Conservation (phyloP, 2,888 invertebrate species). For the Drosophila recens region DNA sequence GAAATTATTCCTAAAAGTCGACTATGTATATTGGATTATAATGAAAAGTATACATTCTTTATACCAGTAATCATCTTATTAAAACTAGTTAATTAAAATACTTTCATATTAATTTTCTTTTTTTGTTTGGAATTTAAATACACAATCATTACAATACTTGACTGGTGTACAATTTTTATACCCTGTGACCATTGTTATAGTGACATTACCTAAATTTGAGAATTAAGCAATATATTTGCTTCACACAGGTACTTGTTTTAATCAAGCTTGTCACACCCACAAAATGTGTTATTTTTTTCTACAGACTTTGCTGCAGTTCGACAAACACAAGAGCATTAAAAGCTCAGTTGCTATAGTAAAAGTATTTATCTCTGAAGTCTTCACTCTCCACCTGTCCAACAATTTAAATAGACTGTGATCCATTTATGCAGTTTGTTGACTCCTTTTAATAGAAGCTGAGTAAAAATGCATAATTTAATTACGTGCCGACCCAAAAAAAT, state of each 20-base stretch:
- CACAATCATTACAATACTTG: too few relatives aligned
- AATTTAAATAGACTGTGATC: constrained; percentile 29
- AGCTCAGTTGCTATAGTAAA: constrained; percentile 2
- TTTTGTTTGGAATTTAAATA: too few relatives aligned
- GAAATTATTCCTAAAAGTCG: too few relatives aligned
- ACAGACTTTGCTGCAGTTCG: too few relatives aligned
- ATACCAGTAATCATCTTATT: too few relatives aligned
- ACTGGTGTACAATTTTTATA: too few relatives aligned
- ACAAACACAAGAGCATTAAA: neutral
- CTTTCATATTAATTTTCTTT: too few relatives aligned
- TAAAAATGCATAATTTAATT: constrained; percentile 58
- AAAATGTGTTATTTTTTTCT: neutral
- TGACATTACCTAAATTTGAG: neutral
- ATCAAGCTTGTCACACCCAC: constrained; percentile 6
- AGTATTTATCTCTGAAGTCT: neutral
- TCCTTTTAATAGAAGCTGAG: constrained; percentile 31
- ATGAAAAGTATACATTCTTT: too few relatives aligned
- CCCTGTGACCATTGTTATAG: neutral
- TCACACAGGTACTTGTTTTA: neutral
- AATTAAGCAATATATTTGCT: neutral
- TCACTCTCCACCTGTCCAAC: constrained; percentile 4
- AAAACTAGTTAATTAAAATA: too few relatives aligned
- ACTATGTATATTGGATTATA: too few relatives aligned
- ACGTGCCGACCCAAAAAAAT: constrained; percentile 20
- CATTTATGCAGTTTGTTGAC: constrained; percentile 44